Percentiles rank a stretch among this genome's conserved stretches.
These are phyloP conservation scores for Rhagologus leucostigma DNA, from an alignment of 2,113 vertebrate genomes.

Conservation along the genomic window DNA sequence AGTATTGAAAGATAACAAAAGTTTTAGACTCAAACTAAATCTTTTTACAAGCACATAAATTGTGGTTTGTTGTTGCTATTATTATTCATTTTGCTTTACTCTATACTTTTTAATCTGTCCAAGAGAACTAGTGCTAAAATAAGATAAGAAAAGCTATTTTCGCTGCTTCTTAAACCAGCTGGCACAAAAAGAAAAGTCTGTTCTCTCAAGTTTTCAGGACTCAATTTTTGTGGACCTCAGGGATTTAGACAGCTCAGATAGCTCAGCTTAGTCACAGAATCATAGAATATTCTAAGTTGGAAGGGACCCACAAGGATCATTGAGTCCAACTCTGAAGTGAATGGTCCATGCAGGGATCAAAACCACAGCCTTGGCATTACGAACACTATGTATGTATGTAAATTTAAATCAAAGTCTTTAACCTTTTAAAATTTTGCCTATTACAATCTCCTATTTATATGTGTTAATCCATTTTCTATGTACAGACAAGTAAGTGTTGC, in stretches of 20 bases:
- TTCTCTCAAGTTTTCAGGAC: background rate
- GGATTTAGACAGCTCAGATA: background rate
- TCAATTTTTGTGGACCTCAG: background rate
- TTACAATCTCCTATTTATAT: background rate
- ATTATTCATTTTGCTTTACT: background rate
- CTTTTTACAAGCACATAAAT: background rate
- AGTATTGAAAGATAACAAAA: background rate
- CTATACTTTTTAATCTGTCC: background rate
- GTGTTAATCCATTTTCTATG: background rate
- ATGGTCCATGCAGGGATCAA: background rate
- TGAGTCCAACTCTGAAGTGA: background rate
- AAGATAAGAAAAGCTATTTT: conserved; percentile 4
- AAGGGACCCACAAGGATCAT: background rate
- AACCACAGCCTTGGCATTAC: rapidly evolving
- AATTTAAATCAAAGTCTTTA: background rate
- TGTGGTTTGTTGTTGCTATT: background rate
- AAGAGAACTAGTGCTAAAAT: background rate
- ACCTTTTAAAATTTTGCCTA: background rate
- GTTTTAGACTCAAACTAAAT: background rate
- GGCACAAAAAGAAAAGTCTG: background rate
- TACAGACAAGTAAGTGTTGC: background rate
- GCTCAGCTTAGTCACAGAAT: background rate
- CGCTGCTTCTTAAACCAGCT: background rate
- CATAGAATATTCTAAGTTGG: background rate
- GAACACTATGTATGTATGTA: background rate